Base-by-base conservation (phyloP, 2,888 invertebrate species). In the Acleris holmiana region DNA sequence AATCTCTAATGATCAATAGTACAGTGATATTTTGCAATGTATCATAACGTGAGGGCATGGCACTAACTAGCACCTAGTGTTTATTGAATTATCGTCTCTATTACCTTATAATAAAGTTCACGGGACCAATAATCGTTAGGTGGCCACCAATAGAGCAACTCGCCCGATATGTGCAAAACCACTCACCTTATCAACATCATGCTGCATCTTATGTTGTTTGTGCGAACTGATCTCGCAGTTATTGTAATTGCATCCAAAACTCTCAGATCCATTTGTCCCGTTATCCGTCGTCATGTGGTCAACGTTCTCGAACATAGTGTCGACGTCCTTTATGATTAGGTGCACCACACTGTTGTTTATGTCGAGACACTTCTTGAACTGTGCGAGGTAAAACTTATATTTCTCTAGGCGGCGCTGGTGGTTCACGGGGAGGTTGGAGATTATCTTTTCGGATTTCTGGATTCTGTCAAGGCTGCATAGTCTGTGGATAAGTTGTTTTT, bases 251-350 rank as follows among this genome's bases (percentile, higher is more conserved):
- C 87, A 87, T 0, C 87, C 88, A 65, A 88, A 86, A 46, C 82
- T 88, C 66, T 89, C 88, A 0, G 80, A 76, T 0, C 89, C 91
- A 29, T 89, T 90, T 1, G 80, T 80, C 66, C 77, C 79, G 0
- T 70, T 76, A 0, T 77, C 78, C 8, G 80, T 76, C 0, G 69
- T 72, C 18, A 84, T 83, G 47, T 86, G 89, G 48, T 90, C 90
- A 0, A 94, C 95, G 82, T 97, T 98, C 83, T 96, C 97, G 83
- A 98, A 98, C 91, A 98, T 96, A 41, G 94, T 94, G 54, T 96
- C 95, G n/a, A 96, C 97, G 83, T 97, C 95, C 80, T 95, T 94
- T 49, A 97, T 94, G 48, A 98, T 96, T 23, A 95, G 85, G 67
- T 96, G 95, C 4, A 95, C 94, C 19, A 95, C 93, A 50, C 91